A percentile compares a stretch with the other conserved stretches of the same genome.
Conservation (phyloP, 2,113 vertebrate genomes). For the Pelmatolapia mariae region DNA sequence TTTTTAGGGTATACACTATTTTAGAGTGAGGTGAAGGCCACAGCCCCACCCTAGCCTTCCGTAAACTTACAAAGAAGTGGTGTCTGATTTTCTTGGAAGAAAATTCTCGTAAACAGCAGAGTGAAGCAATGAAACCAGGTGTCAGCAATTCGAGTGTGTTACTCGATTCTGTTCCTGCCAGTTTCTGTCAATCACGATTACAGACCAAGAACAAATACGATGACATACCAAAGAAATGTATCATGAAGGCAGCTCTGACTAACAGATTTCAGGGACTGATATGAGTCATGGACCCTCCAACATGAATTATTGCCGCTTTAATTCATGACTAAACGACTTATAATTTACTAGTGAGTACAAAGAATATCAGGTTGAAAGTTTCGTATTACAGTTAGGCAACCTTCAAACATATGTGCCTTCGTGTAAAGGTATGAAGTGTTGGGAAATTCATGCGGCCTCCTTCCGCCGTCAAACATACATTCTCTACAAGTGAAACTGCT, state of each 20-base stretch:
- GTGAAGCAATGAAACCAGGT: not conserved
- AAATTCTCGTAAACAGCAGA: not conserved
- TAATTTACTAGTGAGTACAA: not conserved
- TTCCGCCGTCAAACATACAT: not conserved
- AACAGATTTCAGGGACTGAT: not conserved
- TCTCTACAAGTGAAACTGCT: not conserved
- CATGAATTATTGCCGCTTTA: not conserved
- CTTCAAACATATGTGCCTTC: not conserved
- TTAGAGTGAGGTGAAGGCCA: constrained; percentile 16
- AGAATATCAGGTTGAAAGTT: not conserved
- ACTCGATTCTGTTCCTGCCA: not conserved
- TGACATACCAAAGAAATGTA: constrained; percentile 36
- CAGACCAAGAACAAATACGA: not conserved
- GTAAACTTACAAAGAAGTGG: not conserved
- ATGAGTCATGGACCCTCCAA: constrained; percentile 42
- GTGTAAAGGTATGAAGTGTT: not conserved
- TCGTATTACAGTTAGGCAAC: not conserved
- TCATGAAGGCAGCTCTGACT: constrained; percentile 6
- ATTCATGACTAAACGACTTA: not conserved
- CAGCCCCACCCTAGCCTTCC: constrained; percentile 36
- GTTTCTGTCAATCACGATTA: not conserved
- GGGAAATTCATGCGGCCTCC: constrained; percentile 19
- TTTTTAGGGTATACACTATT: constrained; percentile 51
- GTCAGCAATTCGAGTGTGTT: not conserved
- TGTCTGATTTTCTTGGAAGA: not conserved